phyloP scores from a whole-genome alignment of 2,113 vertebrate genomes.

The Sapajus apella region DNA sequence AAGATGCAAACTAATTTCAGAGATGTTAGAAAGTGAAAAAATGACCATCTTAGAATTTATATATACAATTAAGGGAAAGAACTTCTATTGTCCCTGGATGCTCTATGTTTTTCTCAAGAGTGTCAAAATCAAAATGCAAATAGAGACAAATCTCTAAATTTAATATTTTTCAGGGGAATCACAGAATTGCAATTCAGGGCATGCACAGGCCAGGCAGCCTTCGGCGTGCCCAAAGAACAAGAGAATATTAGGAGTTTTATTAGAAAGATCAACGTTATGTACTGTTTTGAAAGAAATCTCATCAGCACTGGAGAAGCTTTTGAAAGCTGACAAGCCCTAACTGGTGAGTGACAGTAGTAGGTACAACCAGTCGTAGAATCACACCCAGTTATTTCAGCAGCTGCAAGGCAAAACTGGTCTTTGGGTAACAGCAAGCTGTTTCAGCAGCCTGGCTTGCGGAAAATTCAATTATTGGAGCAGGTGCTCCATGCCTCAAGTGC shows the following conservation, averaged over 20 bases:
- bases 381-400: neutral
- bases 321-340: neutral
- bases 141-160: neutral
- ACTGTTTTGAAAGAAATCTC: neutral
- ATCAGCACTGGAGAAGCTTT: neutral
- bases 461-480: neutral
- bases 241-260: neutral
- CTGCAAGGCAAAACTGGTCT: neutral
- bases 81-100: neutral
- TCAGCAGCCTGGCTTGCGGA: neutral
- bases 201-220: neutral
- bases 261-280: neutral
- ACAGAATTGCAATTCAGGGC: neutral
- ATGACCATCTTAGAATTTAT: neutral
- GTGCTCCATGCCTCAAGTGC: neutral
- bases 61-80: neutral
- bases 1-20: neutral
- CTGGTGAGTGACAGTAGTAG: neutral
- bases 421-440: neutral
- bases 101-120: neutral
- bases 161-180: neutral
- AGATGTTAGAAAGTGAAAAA: neutral
- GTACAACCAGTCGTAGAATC: neutral
- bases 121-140: neutral
- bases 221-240: neutral